These are phyloP conservation scores for Acanthopagrus latus DNA, from an alignment of 2,797 vertebrate species.

Conservation along the genomic window DNA sequence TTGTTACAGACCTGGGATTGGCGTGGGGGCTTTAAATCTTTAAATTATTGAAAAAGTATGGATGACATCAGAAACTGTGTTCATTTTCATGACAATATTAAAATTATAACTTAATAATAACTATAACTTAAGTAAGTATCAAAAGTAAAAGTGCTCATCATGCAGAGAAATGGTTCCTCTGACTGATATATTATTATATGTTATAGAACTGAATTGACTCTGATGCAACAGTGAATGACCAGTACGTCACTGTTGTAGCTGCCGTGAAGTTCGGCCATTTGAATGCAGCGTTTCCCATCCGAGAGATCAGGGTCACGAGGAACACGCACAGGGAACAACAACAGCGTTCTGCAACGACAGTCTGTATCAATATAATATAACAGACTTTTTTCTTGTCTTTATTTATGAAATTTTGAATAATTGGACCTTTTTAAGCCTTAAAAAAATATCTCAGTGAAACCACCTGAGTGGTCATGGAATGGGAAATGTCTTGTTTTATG, in stretches of 20 bases:
- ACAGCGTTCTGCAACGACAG: background rate
- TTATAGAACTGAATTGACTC: background rate
- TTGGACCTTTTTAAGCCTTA: background rate
- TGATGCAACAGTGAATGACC: background rate
- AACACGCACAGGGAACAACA: background rate
- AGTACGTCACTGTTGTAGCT: background rate
- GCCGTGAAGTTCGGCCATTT: background rate
- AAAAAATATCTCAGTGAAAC: background rate
- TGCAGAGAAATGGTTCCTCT: background rate
- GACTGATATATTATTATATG: background rate
- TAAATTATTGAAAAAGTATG: background rate
- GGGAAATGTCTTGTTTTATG: background rate
- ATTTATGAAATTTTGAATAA: background rate
- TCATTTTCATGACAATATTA: background rate
- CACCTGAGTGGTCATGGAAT: no score
- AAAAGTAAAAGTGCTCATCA: background rate
- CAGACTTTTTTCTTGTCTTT: background rate
- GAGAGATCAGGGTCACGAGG: background rate
- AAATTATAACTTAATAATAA: background rate
- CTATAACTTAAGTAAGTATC: background rate
- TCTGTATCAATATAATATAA: no score
- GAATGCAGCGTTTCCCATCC: background rate
- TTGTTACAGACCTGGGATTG: no score
- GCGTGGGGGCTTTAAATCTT: no score
- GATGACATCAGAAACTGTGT: background rate